phyloP scores from a whole-genome alignment of 1,140 invertebrate genomes.

The Rhopalosiphum padi region DNA sequence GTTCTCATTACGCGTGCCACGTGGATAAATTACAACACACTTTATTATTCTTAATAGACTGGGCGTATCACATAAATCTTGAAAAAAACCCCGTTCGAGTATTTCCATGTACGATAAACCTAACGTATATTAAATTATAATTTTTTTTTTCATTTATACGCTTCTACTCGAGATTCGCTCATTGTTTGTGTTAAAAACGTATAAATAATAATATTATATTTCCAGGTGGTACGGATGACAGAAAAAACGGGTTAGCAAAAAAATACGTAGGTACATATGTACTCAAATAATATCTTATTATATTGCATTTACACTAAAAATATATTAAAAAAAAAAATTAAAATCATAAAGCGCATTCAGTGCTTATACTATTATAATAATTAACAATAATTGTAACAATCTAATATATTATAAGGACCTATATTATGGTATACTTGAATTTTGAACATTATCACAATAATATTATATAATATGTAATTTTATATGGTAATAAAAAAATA shows the following conservation, averaged over 20 bases:
- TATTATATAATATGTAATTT: background rate
- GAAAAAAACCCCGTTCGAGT: background rate
- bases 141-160: background rate
- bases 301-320: background rate
- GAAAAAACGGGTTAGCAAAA: background rate
- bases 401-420: too few relatives aligned
- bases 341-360: background rate
- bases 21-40: background rate
- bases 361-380: background rate
- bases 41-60: background rate
- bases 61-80: background rate
- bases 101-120: background rate
- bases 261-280: background rate
- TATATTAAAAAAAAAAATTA: background rate
- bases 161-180: background rate
- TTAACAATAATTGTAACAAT: too few relatives aligned
- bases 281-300: background rate
- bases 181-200: background rate
- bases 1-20: background rate
- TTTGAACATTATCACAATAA: background rate
- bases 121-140: background rate
- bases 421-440: too few relatives aligned
- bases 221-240: background rate
- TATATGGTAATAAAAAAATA: too few relatives aligned
- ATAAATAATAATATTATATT: background rate